Evolutionary conservation across 2,113 vertebrate species (phyloP).

Genomic region (Psilopogon haemacephalus): DNA sequence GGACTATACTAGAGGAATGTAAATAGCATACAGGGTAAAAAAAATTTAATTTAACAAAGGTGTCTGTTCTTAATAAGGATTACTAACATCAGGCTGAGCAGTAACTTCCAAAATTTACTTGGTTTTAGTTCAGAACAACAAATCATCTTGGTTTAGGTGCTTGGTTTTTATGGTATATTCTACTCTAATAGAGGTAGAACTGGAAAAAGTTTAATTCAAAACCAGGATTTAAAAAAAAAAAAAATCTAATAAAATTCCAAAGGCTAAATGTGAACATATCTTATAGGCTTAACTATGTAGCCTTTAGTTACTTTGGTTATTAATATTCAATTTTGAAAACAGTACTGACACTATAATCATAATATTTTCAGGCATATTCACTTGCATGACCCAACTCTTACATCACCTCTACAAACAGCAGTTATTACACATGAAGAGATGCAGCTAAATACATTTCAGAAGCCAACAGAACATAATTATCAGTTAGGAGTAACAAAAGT

Average conservation of each 20-base stretch:
- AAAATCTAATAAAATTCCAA: neutral
- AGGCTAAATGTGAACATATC: neutral
- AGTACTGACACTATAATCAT: neutral
- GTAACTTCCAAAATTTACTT: neutral
- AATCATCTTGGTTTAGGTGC: neutral
- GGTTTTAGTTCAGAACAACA: neutral
- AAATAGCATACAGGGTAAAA: neutral
- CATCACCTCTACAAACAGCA: neutral
- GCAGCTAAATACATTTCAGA: neutral
- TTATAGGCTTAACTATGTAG: neutral
- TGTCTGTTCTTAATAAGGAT: neutral
- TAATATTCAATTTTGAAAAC: conserved; percentile 29
- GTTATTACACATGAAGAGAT: neutral
- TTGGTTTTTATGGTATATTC: neutral
- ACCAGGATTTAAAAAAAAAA: neutral
- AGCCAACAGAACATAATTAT: neutral
- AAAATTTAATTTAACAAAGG: neutral
- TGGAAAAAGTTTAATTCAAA: neutral
- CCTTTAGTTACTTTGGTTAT: neutral
- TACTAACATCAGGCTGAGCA: neutral
- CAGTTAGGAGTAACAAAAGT: neutral
- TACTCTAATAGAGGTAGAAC: neutral
- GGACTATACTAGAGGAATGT: neutral
- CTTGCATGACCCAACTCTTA: neutral
- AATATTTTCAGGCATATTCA: conserved; percentile 13